Conservation (phyloP, 2,797 vertebrate species). For the Martes flavigula region DNA sequence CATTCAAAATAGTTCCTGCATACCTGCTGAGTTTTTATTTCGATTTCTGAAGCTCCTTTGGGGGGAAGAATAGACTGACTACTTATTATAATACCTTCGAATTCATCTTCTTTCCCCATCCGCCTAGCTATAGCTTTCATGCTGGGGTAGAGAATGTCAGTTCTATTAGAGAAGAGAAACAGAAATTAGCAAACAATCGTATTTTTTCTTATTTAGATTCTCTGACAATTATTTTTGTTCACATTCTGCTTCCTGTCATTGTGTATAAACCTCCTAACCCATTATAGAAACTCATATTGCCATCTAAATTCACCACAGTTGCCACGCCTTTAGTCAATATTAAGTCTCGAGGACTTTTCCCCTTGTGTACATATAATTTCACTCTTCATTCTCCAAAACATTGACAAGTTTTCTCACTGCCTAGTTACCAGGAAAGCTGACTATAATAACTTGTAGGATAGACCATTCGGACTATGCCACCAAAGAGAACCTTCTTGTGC, state of each 20-base stretch:
- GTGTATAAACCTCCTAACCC: background rate
- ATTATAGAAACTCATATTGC: background rate
- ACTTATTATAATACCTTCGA: slow-evolving; percentile 80
- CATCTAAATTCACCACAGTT: background rate
- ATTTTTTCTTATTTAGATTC: slow-evolving; percentile 11
- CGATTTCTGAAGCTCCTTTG: slow-evolving; percentile 84
- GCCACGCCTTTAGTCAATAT: background rate
- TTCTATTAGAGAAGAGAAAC: slow-evolving; percentile 74
- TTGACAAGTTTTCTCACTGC: background rate
- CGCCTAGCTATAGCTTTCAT: slow-evolving; percentile 83
- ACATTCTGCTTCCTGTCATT: background rate
- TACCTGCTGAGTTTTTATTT: slow-evolving; percentile 87
- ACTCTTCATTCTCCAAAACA: background rate
- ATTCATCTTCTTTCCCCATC: slow-evolving; percentile 81
- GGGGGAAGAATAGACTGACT: slow-evolving; percentile 81
- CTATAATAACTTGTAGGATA: background rate
- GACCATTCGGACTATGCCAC: background rate
- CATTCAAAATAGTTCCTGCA: slow-evolving; percentile 26
- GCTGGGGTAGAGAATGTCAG: slow-evolving; percentile 84
- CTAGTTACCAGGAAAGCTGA: background rate
- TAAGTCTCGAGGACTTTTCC: background rate
- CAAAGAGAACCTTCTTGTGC: background rate
- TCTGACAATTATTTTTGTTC: slow-evolving; percentile 27
- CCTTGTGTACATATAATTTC: background rate
- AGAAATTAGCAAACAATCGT: slow-evolving; percentile 21